phyloP scores from a whole-genome alignment of 2,888 invertebrate species.

The Gryllus longicercus region DNA sequence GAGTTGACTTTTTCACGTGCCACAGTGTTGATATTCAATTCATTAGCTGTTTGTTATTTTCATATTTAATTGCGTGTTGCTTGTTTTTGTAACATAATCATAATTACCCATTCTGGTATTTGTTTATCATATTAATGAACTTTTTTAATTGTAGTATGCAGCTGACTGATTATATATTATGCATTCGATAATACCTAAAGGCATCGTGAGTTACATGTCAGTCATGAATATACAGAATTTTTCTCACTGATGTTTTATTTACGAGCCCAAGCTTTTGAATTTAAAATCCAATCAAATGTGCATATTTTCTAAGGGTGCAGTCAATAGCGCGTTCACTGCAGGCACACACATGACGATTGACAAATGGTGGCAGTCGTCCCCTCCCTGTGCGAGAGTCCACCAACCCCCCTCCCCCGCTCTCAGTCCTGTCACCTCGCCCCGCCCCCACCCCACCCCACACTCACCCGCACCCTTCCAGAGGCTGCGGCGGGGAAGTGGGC shows the following conservation, averaged over 20 bases:
- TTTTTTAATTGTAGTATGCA: slow-evolving; percentile 2
- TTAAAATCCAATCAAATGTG: background rate
- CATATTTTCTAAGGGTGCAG: background rate
- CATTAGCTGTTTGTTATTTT: background rate
- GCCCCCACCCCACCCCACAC: no score
- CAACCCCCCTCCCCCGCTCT: background rate
- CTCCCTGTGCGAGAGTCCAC: background rate
- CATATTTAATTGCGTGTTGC: background rate
- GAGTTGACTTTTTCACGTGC: background rate
- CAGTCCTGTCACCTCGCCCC: no score
- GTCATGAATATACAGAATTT: slow-evolving; percentile 2
- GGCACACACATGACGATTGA: background rate
- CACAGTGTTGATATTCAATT: background rate
- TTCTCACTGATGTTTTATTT: background rate
- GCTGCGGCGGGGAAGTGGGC: no score
- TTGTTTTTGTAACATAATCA: slow-evolving; percentile 3
- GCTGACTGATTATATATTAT: background rate
- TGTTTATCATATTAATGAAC: slow-evolving; percentile 2
- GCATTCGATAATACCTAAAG: slow-evolving; percentile 17
- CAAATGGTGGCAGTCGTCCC: background rate
- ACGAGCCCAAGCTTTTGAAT: background rate
- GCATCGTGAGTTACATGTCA: background rate
- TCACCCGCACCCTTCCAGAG: no score
- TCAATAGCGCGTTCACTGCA: slow-evolving; percentile 1
- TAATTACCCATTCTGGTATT: slow-evolving; percentile 2